Percentiles rank a stretch among this genome's conserved stretches.
These are phyloP conservation scores for Oeneis ivallda DNA, from an alignment of 2,888 invertebrate species.

Conservation along the genomic window DNA sequence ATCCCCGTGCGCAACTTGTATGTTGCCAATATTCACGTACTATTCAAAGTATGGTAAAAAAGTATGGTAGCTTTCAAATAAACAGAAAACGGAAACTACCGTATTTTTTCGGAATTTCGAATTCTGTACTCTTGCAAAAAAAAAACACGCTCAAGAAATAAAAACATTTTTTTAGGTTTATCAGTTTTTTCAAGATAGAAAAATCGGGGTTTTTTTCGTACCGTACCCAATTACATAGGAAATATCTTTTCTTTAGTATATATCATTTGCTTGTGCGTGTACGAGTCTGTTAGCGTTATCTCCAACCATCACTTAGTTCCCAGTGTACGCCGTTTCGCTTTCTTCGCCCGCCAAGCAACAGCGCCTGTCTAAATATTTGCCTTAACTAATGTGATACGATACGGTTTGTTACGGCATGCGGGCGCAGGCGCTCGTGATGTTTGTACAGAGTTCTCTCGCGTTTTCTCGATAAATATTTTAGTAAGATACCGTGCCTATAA, in stretches of 20 bases:
- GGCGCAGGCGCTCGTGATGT: constrained; percentile 36
- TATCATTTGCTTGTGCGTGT: constrained; percentile 6
- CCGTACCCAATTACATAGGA: too few relatives aligned
- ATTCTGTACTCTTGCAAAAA: too few relatives aligned
- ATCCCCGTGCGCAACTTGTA: too few relatives aligned
- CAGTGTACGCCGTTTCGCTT: constrained; percentile 50
- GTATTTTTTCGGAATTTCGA: too few relatives aligned
- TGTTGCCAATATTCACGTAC: too few relatives aligned
- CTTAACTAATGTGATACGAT: constrained; percentile 54
- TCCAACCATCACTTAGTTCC: constrained; percentile 37
- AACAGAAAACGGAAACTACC: too few relatives aligned
- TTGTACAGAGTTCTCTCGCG: constrained; percentile 22
- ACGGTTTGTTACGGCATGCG: constrained; percentile 39
- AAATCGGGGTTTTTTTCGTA: too few relatives aligned
- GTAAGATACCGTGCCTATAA: constrained; percentile 9
- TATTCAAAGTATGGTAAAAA: too few relatives aligned
- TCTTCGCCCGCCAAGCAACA: constrained; percentile 24
- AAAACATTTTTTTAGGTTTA: too few relatives aligned
- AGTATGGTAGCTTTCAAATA: too few relatives aligned
- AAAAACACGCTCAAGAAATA: too few relatives aligned
- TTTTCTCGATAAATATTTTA: constrained; percentile 34
- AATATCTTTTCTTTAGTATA: neutral
- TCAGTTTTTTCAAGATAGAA: too few relatives aligned
- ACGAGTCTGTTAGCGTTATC: constrained; percentile 20
- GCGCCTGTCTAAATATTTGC: constrained; percentile 63